Conservation (phyloP, 2,113 vertebrate species). For the Rhinichthys klamathensis region DNA sequence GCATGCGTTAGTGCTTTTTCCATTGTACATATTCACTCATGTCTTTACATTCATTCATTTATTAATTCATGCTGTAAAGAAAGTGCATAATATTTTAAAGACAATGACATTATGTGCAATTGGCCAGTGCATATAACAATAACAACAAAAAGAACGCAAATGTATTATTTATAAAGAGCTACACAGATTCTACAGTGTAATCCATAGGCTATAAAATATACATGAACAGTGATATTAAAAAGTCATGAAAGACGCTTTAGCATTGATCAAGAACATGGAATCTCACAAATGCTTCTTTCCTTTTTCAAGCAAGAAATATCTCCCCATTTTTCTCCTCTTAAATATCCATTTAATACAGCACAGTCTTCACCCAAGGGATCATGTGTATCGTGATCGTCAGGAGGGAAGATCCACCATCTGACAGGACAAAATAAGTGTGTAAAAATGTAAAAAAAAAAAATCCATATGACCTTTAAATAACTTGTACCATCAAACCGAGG, state of each 20-base stretch:
- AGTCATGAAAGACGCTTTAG: not conserved
- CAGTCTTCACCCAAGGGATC: slow-evolving; percentile 35
- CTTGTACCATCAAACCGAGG: not conserved
- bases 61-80: not conserved
- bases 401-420: not conserved
- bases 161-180: not conserved
- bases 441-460: slow-evolving; percentile 1
- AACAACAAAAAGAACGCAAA: not conserved
- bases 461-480: not conserved
- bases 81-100: too few relatives aligned
- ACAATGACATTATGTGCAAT: not conserved
- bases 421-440: not conserved
- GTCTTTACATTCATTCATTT: not conserved
- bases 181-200: not conserved
- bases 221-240: not conserved
- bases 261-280: not conserved
- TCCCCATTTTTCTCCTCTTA: slow-evolving; percentile 2
- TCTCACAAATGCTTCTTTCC: slow-evolving; percentile 19
- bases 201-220: not conserved
- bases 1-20: not conserved
- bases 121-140: not conserved
- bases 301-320: slow-evolving; percentile 20
- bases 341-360: not conserved
- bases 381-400: not conserved
- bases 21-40: not conserved